Percentiles rank a stretch among this genome's conserved stretches.
Conservation (phyloP, 2,888 invertebrate species). For the Marasmarcha lunaedactyla region DNA sequence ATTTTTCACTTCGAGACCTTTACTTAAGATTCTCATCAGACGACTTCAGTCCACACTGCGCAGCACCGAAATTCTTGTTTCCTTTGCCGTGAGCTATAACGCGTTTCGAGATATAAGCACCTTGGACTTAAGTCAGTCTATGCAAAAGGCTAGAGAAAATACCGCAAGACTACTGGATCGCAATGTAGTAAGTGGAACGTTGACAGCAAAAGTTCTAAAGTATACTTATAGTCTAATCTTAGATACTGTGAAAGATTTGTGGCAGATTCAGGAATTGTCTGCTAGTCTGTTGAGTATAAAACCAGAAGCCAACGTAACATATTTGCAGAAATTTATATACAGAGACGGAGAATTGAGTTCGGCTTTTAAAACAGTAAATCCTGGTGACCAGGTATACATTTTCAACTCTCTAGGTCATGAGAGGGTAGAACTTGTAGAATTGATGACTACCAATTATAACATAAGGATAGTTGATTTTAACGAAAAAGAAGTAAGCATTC, state of each 20-base stretch:
- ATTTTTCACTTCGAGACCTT: constrained; percentile 90
- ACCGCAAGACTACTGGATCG: constrained; percentile 94
- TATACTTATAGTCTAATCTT: constrained; percentile 81
- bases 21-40: constrained; percentile 83
- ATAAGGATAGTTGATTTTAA: constrained; percentile 79
- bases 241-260: constrained; percentile 40
- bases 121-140: constrained; percentile 55
- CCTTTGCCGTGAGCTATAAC: constrained; percentile 79
- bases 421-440: constrained; percentile 80
- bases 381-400: constrained; percentile 76
- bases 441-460: constrained; percentile 77
- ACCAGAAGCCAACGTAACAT: constrained; percentile 76
- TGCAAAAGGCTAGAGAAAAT: constrained; percentile 76
- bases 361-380: constrained; percentile 54
- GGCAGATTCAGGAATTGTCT: constrained; percentile 47
- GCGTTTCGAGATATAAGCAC: constrained; percentile 62
- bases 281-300: constrained; percentile 75
- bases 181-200: constrained; percentile 96
- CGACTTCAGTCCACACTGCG: constrained; percentile 85
- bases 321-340: constrained; percentile 46
- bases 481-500: constrained; percentile 59
- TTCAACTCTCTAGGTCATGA: constrained; percentile 88
- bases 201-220: constrained; percentile 85
- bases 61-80: constrained; percentile 86
- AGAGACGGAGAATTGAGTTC: constrained; percentile 50